phyloP scores from a whole-genome alignment of 2,113 vertebrate species.

The Donacobius atricapilla region DNA sequence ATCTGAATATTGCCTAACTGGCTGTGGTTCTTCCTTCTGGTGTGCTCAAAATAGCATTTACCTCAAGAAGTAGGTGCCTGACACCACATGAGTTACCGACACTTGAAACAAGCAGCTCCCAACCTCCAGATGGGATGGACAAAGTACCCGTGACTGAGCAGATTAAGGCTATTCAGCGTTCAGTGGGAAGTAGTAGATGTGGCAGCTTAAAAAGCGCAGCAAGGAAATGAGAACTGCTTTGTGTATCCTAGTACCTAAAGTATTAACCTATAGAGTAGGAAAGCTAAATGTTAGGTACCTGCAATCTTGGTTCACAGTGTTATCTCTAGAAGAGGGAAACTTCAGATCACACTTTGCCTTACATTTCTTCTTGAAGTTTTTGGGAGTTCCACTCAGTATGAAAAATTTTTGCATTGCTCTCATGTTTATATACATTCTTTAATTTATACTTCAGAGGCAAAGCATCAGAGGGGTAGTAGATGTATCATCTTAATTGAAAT shows the following conservation, averaged over 20 bases:
- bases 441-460: neutral
- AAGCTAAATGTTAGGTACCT: neutral
- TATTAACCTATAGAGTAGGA: neutral
- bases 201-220: neutral
- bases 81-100: neutral
- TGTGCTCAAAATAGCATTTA: neutral
- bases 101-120: neutral
- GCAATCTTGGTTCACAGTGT: neutral
- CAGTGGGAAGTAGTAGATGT: neutral
- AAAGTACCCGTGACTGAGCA: neutral
- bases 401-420: neutral
- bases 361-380: neutral
- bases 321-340: neutral
- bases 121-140: neutral
- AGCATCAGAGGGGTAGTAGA: neutral
- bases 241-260: neutral
- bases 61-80: neutral
- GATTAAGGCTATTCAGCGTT: neutral
- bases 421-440: neutral
- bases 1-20: neutral
- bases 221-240: neutral
- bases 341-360: neutral
- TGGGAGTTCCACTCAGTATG: neutral
- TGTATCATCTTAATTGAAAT: neutral
- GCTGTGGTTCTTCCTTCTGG: neutral